phyloP scores from a whole-genome alignment of 1,140 invertebrate species.

The Myzus persicae region DNA sequence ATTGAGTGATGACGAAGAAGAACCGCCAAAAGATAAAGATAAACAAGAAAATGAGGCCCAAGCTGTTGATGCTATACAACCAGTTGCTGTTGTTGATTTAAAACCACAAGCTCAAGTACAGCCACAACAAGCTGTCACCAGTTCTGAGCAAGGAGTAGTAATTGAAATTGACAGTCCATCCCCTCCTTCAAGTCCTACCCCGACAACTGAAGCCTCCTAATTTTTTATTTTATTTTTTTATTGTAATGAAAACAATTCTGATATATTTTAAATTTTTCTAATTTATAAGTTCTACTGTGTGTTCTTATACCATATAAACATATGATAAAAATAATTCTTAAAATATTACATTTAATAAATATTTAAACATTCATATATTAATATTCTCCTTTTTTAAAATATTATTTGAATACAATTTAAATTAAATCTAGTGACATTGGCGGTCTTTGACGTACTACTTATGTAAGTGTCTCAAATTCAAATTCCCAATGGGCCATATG shows the following conservation, averaged over 20 bases:
- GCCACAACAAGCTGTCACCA: conserved; percentile 49
- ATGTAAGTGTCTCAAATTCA: too few species aligned
- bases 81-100: background rate
- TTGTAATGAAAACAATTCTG: background rate
- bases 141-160: conserved; percentile 46
- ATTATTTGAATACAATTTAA: background rate
- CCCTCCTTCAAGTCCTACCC: conserved; percentile 22
- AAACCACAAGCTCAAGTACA: conserved; percentile 47
- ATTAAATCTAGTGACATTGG: background rate
- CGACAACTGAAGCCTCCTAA: conserved; percentile 24
- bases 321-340: background rate
- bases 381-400: background rate
- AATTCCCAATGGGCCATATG: too few species aligned
- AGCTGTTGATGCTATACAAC: background rate
- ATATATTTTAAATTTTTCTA: background rate
- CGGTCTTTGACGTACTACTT: too few species aligned
- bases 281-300: background rate
- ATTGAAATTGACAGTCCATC: conserved; percentile 50
- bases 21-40: background rate
- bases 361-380: too few species aligned
- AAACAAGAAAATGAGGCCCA: conserved; percentile 51
- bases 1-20: conserved; percentile 34
- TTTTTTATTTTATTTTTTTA: background rate
- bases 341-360: background rate
- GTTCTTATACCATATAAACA: background rate